These are phyloP conservation scores for Drosophila kokeensis DNA, from an alignment of 2,888 invertebrate species.

Conservation along the genomic window DNA sequence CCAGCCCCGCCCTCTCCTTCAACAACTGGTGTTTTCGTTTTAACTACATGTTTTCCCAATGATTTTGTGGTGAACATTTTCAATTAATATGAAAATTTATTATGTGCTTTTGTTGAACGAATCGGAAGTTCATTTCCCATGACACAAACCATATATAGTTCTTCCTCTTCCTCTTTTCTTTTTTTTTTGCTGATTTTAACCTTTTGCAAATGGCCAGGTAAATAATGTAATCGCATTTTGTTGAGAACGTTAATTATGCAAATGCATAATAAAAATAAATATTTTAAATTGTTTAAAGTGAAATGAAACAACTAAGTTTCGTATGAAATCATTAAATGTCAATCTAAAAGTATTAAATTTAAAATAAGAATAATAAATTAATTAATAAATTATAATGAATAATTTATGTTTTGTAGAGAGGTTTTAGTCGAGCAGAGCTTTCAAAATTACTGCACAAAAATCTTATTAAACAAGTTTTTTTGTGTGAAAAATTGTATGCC, in stretches of 20 bases:
- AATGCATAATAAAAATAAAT: slow-evolving; percentile 13
- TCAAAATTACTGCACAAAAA: background rate
- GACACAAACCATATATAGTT: slow-evolving; percentile 27
- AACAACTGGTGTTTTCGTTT: background rate
- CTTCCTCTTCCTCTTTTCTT: slow-evolving; percentile 1
- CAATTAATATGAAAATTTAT: slow-evolving; percentile 66
- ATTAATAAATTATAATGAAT: background rate
- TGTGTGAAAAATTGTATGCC: background rate
- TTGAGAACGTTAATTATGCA: slow-evolving; percentile 26
- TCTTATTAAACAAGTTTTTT: background rate
- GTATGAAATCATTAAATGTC: background rate
- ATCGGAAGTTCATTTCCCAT: slow-evolving; percentile 60
- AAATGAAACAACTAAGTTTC: background rate
- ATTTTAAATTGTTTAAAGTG: slow-evolving; percentile 25
- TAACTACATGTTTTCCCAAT: slow-evolving; percentile 12
- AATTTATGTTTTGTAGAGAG: background rate
- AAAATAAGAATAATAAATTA: too few relatives aligned
- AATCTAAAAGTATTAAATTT: background rate
- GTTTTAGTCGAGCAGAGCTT: background rate
- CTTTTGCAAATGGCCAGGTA: slow-evolving; percentile 7
- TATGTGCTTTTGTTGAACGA: slow-evolving; percentile 31
- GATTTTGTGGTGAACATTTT: slow-evolving; percentile 38
- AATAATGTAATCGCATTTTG: slow-evolving; percentile 13
- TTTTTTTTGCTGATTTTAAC: slow-evolving; percentile 20
- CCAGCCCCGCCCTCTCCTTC: slow-evolving; percentile 6